phyloP scores from a whole-genome alignment of 2,797 vertebrate genomes.

The Apogon hyalosoma region DNA sequence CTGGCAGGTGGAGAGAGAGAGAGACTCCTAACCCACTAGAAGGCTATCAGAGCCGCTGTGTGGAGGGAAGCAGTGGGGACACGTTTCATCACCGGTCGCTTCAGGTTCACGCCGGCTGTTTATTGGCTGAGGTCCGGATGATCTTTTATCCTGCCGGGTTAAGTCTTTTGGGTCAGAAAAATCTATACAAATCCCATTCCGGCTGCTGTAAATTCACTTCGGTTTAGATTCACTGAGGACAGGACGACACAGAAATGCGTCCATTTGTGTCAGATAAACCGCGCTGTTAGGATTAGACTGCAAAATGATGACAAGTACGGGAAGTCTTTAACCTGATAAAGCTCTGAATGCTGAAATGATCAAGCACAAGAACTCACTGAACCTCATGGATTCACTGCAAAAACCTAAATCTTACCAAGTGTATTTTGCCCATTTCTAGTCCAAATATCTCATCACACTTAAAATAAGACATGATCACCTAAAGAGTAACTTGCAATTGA shows the following conservation, averaged over 20 bases:
- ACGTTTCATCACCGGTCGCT: conserved; percentile 1
- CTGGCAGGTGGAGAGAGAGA: conserved; percentile 19
- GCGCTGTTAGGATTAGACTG: too few relatives aligned
- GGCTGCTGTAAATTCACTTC: conserved; percentile 11
- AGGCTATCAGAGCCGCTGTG: conserved; percentile 8
- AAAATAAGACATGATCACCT: too few relatives aligned
- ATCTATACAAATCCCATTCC: conserved; percentile 39
- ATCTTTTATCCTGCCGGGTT: conserved; percentile 21
- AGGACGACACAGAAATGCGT: too few relatives aligned
- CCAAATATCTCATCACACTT: too few relatives aligned
- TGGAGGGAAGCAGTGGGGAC: neutral
- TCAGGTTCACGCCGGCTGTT: neutral
- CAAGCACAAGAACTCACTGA: too few relatives aligned
- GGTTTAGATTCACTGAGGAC: too few relatives aligned
- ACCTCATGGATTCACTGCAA: too few relatives aligned
- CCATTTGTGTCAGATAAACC: neutral
- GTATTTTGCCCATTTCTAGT: too few relatives aligned
- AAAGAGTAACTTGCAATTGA: too few relatives aligned
- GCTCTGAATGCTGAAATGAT: too few relatives aligned
- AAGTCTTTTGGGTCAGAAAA: conserved; percentile 30
- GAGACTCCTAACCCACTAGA: conserved; percentile 47
- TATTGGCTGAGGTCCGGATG: conserved; percentile 19
- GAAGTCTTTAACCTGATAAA: neutral
- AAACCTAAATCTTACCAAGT: too few relatives aligned
- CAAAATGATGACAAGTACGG: too few relatives aligned